Evolutionary conservation across 2,888 invertebrate species (phyloP).

Genomic region (Anthrax anthrax): DNA sequence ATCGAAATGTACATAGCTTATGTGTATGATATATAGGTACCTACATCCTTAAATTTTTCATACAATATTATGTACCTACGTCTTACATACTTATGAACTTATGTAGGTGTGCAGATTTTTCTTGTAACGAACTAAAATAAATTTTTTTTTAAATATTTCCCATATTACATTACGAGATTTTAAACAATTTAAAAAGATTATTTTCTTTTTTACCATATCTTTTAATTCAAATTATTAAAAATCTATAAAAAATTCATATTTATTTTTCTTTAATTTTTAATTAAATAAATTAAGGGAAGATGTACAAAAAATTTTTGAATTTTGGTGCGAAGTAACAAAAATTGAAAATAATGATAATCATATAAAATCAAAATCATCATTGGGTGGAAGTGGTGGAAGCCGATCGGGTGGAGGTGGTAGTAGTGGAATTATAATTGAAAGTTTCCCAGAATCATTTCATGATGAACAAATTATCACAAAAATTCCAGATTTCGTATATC

Average conservation of each 20-base stretch:
- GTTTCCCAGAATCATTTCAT: conserved; percentile 70
- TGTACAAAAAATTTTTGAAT: conserved; percentile 35
- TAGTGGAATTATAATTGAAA: conserved; percentile 51
- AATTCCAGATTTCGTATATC: conserved; percentile 85
- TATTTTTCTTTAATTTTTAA: neutral
- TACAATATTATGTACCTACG: too few relatives aligned
- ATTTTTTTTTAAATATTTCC: neutral
- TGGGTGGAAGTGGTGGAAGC: too few relatives aligned
- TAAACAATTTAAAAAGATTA: too few relatives aligned
- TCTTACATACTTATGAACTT: too few relatives aligned
- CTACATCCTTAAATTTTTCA: too few relatives aligned
- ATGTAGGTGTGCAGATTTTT: too few relatives aligned
- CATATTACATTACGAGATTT: too few relatives aligned
- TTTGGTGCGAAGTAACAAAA: conserved; percentile 33
- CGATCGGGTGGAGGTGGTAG: neutral
- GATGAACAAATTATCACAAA: conserved; percentile 74
- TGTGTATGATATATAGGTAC: too few relatives aligned
- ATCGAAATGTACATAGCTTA: too few relatives aligned
- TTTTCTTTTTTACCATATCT: too few relatives aligned
- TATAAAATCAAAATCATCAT: neutral
- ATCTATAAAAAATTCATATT: neutral
- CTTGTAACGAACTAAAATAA: neutral
- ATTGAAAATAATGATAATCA: conserved; percentile 11
- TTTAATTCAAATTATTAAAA: neutral
- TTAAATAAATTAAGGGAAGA: conserved; percentile 21